Conservation (phyloP, 2,113 vertebrate species). For the Petrocephalus zakoni region DNA sequence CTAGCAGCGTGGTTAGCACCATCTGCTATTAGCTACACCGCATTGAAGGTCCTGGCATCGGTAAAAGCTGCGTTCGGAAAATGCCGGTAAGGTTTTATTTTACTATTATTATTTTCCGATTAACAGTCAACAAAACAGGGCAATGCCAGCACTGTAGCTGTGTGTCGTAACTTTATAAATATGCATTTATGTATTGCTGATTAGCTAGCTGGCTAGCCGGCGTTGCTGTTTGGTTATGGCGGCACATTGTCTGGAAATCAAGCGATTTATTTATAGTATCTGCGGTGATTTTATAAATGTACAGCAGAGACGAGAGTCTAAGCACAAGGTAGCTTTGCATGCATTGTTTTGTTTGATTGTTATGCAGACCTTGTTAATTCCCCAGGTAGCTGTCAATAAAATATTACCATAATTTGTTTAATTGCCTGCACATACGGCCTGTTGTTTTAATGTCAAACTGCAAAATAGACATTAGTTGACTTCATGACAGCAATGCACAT, state of each 20-base stretch:
- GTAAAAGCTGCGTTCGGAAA: neutral
- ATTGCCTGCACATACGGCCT: neutral
- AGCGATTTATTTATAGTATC: neutral
- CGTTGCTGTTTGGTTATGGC: neutral
- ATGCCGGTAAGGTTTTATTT: conserved; percentile 22
- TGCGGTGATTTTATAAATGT: neutral
- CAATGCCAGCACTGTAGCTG: neutral
- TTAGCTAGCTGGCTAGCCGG: neutral
- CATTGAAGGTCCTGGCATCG: neutral
- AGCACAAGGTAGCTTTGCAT: neutral
- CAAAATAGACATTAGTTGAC: neutral
- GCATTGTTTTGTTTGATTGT: neutral
- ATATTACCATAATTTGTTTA: neutral
- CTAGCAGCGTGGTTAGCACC: neutral
- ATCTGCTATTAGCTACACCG: neutral
- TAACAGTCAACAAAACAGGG: neutral
- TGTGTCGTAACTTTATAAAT: neutral
- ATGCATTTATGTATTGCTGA: neutral
- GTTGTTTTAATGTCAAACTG: neutral
- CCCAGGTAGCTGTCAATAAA: neutral
- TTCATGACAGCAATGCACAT: neutral
- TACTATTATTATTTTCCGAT: neutral
- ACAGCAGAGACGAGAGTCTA: neutral
- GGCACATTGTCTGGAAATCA: neutral
- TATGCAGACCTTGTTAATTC: neutral